These are phyloP conservation scores for Pristionchus entomophagus DNA, from an alignment of 2,888 invertebrate genomes.

Conservation along the genomic window DNA sequence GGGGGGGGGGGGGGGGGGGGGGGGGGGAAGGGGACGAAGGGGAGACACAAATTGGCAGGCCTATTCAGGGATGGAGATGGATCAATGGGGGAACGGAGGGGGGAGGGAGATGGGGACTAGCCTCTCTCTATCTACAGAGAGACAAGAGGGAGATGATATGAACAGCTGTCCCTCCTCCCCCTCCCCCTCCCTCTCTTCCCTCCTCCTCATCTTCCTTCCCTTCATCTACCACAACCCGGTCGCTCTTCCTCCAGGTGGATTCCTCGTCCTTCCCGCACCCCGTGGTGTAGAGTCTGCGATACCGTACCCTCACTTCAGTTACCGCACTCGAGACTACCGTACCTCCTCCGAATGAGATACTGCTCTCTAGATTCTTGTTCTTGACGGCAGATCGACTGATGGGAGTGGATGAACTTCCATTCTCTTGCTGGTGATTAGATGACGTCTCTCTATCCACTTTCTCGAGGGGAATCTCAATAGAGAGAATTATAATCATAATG, in stretches of 20 bases:
- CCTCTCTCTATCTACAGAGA: not conserved
- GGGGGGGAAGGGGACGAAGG: not conserved
- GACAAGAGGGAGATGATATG: slow-evolving; percentile 40
- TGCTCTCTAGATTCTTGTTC: slow-evolving; percentile 48
- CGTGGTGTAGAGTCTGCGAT: slow-evolving; percentile 33
- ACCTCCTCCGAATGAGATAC: slow-evolving; percentile 47
- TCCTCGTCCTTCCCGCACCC: slow-evolving; percentile 49
- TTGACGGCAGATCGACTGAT: not conserved
- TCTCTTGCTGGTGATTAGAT: not conserved
- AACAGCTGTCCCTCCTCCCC: slow-evolving; percentile 30
- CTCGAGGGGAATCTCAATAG: slow-evolving; percentile 48
- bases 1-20: not conserved
- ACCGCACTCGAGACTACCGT: slow-evolving; percentile 1
- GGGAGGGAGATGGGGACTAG: slow-evolving; percentile 12
- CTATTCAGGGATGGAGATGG: not conserved
- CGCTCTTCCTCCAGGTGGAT: slow-evolving; percentile 64
- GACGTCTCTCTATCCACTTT: slow-evolving; percentile 49
- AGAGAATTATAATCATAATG: no score
- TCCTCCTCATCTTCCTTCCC: slow-evolving; percentile 1
- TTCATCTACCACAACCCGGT: slow-evolving; percentile 61
- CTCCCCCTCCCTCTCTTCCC: not conserved
- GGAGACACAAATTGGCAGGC: not conserved
- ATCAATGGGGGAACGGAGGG: slow-evolving; percentile 35
- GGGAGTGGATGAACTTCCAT: not conserved
- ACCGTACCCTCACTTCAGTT: not conserved